These are phyloP conservation scores for Cuniculus paca DNA, from an alignment of 2,797 vertebrate species.

Conservation along the genomic window DNA sequence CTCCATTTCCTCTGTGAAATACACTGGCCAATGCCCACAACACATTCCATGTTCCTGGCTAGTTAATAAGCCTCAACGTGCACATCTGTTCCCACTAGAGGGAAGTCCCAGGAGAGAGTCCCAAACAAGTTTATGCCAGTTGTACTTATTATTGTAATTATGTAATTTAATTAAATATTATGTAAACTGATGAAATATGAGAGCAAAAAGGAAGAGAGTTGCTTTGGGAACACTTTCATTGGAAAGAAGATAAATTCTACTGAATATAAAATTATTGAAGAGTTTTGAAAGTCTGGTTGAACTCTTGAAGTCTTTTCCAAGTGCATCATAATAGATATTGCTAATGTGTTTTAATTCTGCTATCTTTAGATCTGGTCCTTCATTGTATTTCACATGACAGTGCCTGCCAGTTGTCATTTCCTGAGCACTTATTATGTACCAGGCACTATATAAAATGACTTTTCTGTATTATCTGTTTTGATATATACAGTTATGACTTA, in stretches of 20 bases:
- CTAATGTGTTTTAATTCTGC: not conserved
- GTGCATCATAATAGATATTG: constrained; percentile 11
- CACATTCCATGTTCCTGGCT: constrained; percentile 42
- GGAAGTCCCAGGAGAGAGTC: constrained; percentile 79
- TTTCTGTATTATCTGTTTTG: constrained; percentile 48
- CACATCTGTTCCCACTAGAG: constrained; percentile 85
- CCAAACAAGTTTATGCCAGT: constrained; percentile 84
- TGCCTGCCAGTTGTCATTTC: constrained; percentile 35
- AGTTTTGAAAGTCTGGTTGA: constrained; percentile 55
- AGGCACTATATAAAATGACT: constrained; percentile 29
- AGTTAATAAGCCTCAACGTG: constrained; percentile 78
- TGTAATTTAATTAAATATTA: constrained; percentile 84
- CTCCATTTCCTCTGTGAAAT: constrained; percentile 56
- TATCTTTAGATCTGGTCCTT: not conserved
- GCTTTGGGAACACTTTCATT: constrained; percentile 78
- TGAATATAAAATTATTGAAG: constrained; percentile 64
- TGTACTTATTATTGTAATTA: constrained; percentile 85
- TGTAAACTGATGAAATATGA: constrained; percentile 82
- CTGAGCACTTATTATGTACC: constrained; percentile 27
- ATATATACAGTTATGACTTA: constrained; percentile 10
- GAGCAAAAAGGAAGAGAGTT: constrained; percentile 74
- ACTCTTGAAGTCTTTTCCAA: constrained; percentile 41
- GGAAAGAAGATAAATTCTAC: constrained; percentile 69
- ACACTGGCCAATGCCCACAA: constrained; percentile 74
- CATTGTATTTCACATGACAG: constrained; percentile 13